These are phyloP conservation scores for Heliconius eleuchia DNA, from an alignment of 1,140 invertebrate genomes.

Conservation along the genomic window DNA sequence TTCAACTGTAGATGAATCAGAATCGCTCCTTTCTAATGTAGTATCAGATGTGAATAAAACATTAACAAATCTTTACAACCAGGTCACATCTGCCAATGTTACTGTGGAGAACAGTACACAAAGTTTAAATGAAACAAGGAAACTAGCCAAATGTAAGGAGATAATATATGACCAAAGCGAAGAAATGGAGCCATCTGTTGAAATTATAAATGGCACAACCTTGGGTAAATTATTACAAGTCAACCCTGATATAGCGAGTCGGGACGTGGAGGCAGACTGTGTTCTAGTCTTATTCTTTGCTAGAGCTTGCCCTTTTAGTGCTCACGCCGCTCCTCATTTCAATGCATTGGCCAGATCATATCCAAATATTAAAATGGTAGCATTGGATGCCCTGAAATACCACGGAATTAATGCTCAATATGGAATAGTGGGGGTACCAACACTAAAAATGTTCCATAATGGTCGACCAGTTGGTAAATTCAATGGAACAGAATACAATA, in stretches of 20 bases:
- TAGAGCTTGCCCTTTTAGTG: conserved; percentile 94
- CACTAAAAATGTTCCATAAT: conserved; percentile 96
- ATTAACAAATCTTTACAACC: conserved; percentile 66
- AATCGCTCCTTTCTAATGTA: conserved; percentile 69
- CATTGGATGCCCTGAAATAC: conserved; percentile 93
- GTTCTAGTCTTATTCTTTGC: conserved; percentile 94
- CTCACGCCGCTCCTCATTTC: conserved; percentile 92
- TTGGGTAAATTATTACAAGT: conserved; percentile 68
- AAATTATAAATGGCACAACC: conserved; percentile 73
- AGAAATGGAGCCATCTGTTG: conserved; percentile 61
- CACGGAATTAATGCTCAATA: conserved; percentile 95
- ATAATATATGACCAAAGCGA: conserved; percentile 60
- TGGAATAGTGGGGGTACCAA: conserved; percentile 96
- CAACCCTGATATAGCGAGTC: conserved; percentile 69
- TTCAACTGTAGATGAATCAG: conserved; percentile 70
- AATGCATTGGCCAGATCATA: conserved; percentile 94
- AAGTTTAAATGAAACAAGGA: conserved; percentile 68
- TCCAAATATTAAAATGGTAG: conserved; percentile 93
- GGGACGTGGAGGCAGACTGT: conserved; percentile 83
- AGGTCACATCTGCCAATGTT: conserved; percentile 67
- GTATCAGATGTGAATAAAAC: conserved; percentile 74
- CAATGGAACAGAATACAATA: conserved; percentile 91
- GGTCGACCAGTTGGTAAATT: conserved; percentile 93
- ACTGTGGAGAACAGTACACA: conserved; percentile 65
- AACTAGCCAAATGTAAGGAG: conserved; percentile 74